These are phyloP conservation scores for Calcarius lapponicus DNA, from an alignment of 2,797 vertebrate species.

Conservation along the genomic window DNA sequence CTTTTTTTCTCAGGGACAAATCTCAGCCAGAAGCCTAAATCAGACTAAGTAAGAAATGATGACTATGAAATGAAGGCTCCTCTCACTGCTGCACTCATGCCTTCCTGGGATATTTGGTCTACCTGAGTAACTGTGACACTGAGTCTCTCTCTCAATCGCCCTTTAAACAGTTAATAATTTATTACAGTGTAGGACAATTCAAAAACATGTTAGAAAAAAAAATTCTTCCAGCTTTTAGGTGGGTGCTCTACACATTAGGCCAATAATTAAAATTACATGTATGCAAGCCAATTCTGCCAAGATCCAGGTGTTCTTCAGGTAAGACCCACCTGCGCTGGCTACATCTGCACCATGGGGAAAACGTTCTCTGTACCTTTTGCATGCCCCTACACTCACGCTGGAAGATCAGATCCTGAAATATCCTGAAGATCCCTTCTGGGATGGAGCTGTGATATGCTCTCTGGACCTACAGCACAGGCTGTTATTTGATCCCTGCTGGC, in stretches of 20 bases:
- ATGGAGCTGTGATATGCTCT: neutral
- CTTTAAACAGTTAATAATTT: neutral
- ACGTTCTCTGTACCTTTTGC: neutral
- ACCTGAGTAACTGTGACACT: neutral
- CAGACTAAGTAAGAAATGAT: neutral
- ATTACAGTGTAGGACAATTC: neutral
- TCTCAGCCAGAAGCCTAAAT: neutral
- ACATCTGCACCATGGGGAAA: neutral
- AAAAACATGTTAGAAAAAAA: neutral
- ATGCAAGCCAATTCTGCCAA: neutral
- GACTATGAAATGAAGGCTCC: neutral
- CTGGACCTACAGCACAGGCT: too few relatives aligned
- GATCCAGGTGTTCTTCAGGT: neutral
- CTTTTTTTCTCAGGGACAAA: neutral
- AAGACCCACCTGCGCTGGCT: neutral
- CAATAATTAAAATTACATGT: neutral
- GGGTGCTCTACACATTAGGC: neutral
- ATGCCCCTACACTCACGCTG: rapidly evolving
- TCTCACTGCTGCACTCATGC: neutral
- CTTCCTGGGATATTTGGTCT: neutral
- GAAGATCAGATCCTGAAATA: neutral
- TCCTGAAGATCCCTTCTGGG: neutral
- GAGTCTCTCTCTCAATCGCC: neutral
- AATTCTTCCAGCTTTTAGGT: neutral
- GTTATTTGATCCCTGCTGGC: neutral